Evolutionary conservation across 2,888 invertebrate genomes (phyloP).

Genomic region (Euplexia lucipara): DNA sequence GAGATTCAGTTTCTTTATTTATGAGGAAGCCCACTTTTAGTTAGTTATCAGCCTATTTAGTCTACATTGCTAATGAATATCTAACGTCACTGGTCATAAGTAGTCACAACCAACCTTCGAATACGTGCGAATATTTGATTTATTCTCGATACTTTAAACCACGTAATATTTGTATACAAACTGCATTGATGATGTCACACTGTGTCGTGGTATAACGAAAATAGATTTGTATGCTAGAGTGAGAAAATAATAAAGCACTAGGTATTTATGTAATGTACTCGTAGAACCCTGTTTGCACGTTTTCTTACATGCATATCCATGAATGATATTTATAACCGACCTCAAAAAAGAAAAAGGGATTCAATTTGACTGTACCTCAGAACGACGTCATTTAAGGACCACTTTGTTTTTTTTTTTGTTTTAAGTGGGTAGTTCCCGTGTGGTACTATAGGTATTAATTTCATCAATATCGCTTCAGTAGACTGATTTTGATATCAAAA

Average conservation of each 20-base stretch:
- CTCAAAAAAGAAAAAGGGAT: too few relatives aligned
- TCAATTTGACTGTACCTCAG: too few relatives aligned
- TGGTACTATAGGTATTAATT: too few relatives aligned
- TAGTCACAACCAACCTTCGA: constrained; percentile 42
- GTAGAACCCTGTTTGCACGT: constrained; percentile 5
- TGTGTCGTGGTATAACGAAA: constrained; percentile 28
- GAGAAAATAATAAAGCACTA: constrained; percentile 21
- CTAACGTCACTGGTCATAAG: not conserved
- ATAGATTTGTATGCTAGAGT: constrained; percentile 35
- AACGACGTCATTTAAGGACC: too few relatives aligned
- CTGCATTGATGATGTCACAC: constrained; percentile 51
- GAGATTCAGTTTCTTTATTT: too few relatives aligned
- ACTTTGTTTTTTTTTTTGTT: too few relatives aligned
- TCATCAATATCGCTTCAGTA: too few relatives aligned
- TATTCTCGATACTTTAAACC: constrained; percentile 20
- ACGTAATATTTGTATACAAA: constrained; percentile 26
- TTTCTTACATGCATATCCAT: not conserved
- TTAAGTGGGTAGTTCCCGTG: too few relatives aligned
- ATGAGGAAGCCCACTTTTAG: constrained; percentile 14
- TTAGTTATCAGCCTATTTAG: constrained; percentile 34
- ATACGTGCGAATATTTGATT: constrained; percentile 17
- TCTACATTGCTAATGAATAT: not conserved
- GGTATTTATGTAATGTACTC: constrained; percentile 29
- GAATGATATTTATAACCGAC: too few relatives aligned
- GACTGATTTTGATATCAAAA: too few relatives aligned